Evolutionary conservation across 2,888 invertebrate species (phyloP).

Genomic region (Metellina segmentata): DNA sequence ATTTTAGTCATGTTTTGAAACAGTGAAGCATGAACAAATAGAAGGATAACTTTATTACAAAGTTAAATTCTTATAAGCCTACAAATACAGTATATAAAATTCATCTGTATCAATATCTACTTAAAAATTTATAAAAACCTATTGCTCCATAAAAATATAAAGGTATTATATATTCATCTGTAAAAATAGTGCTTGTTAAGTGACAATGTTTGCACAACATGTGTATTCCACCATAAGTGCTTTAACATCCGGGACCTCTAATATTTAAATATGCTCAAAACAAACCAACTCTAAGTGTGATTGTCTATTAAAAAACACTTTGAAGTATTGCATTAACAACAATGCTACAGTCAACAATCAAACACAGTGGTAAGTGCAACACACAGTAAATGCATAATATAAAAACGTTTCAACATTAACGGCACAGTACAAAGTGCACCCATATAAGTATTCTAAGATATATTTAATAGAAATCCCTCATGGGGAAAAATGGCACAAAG

Average conservation of each 20-base stretch:
- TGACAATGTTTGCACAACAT: background rate
- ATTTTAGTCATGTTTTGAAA: too few species aligned
- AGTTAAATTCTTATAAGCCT: too few species aligned
- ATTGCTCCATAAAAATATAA: background rate
- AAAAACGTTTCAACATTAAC: constrained; percentile 52
- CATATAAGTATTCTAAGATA: constrained; percentile 37
- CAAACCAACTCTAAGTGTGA: constrained; percentile 30
- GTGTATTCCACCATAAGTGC: background rate
- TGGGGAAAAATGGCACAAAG: constrained; percentile 29
- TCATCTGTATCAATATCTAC: background rate
- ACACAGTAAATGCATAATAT: constrained; percentile 54
- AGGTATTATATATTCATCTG: background rate
- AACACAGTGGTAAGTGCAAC: constrained; percentile 44
- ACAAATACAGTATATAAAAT: too few species aligned
- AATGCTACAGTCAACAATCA: constrained; percentile 55
- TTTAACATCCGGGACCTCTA: background rate
- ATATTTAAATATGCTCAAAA: background rate
- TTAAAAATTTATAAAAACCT: background rate
- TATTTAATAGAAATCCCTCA: background rate
- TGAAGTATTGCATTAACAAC: constrained; percentile 54
- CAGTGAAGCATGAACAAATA: too few species aligned
- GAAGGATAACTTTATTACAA: too few species aligned
- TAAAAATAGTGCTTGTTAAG: background rate
- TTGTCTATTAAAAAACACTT: constrained; percentile 62
- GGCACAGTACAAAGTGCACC: constrained; percentile 28